Conservation (phyloP, 2,113 vertebrate species). For the Chiloscyllium plagiosum region DNA sequence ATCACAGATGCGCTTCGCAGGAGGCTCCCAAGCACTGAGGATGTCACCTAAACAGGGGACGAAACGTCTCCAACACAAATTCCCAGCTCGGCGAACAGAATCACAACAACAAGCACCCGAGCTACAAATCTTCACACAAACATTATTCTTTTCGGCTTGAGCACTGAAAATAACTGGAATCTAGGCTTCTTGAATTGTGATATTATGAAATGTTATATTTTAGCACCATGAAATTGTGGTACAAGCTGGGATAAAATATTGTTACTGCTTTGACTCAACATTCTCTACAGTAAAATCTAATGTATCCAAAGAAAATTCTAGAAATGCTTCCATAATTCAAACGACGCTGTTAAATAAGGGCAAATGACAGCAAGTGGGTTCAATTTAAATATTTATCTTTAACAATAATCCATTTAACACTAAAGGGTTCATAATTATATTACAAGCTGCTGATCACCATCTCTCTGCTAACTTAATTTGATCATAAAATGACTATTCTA, state of each 20-base stretch:
- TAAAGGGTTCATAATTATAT: background rate
- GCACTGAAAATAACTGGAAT: conserved; percentile 20
- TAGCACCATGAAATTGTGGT: background rate
- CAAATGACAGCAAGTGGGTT: background rate
- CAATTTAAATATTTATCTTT: conserved; percentile 17
- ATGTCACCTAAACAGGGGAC: too few species aligned
- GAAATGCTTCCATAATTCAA: background rate
- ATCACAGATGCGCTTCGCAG: too few species aligned
- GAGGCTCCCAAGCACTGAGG: too few species aligned
- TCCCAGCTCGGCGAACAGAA: too few species aligned
- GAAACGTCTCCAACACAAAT: too few species aligned
- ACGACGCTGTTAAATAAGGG: background rate
- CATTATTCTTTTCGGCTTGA: background rate
- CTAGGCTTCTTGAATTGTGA: background rate
- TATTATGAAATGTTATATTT: background rate
- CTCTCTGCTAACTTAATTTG: background rate
- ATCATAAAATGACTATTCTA: background rate
- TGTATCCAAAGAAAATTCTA: background rate
- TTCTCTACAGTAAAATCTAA: background rate
- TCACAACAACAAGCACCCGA: too few species aligned
- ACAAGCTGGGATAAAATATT: too few species aligned
- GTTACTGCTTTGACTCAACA: too few species aligned
- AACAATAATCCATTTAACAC: background rate
- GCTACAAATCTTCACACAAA: too few species aligned
- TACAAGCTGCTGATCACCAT: background rate